phyloP scores from a whole-genome alignment of 2,797 vertebrate species.

The Florisuga fusca region DNA sequence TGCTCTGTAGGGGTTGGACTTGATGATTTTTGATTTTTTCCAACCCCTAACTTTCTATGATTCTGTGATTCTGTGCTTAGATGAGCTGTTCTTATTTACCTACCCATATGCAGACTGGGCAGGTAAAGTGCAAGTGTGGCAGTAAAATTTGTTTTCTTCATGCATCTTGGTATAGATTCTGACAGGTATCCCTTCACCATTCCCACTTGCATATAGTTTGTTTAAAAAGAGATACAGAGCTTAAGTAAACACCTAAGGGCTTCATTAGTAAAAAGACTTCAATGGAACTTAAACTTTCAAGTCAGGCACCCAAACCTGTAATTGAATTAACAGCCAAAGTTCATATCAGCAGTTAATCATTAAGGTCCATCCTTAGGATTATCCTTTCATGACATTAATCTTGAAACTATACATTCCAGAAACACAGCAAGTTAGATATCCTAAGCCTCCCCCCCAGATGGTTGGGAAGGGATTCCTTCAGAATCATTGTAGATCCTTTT shows the following conservation, averaged over 20 bases:
- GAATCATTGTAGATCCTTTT: not conserved
- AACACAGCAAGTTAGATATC: not conserved
- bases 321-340: not conserved
- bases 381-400: not conserved
- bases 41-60: too few relatives aligned
- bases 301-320: not conserved
- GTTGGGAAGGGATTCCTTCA: not conserved
- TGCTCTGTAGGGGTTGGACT: too few relatives aligned
- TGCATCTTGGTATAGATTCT: not conserved
- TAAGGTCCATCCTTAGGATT: not conserved
- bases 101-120: not conserved
- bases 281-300: not conserved
- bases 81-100: not conserved
- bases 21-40: too few relatives aligned
- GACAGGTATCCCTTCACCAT: not conserved
- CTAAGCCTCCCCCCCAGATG: not conserved
- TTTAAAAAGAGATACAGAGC: not conserved
- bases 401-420: not conserved
- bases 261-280: not conserved
- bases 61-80: not conserved
- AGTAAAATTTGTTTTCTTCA: not conserved
- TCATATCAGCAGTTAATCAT: not conserved
- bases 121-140: not conserved
- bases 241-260: not conserved
- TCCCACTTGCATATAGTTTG: not conserved